phyloP scores from a whole-genome alignment of 2,888 invertebrate species.

The Andrena bicolor region DNA sequence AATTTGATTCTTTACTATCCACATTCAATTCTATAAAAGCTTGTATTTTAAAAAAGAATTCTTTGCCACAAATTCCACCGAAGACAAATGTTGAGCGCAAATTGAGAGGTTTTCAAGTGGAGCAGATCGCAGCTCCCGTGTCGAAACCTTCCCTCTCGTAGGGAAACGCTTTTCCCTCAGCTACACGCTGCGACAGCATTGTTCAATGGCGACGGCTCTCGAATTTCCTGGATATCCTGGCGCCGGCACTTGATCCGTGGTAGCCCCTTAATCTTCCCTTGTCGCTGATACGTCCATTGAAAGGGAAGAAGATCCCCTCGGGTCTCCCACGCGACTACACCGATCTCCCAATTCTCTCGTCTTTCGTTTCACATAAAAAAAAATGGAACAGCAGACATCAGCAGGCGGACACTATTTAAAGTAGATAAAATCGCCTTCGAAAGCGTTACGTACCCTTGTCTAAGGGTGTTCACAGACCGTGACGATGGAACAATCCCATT shows the following conservation, averaged over 20 bases:
- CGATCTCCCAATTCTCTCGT: neutral
- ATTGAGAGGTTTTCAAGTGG: conserved; percentile 3
- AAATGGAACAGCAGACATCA: too few relatives aligned
- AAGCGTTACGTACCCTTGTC: too few relatives aligned
- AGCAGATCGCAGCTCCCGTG: neutral
- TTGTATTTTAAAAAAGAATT: neutral
- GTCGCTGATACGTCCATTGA: conserved; percentile 12
- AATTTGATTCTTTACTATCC: too few relatives aligned
- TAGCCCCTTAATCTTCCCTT: conserved; percentile 19
- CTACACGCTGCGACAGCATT: conserved; percentile 55
- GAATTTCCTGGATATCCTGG: conserved; percentile 60
- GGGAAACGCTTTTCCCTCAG: conserved; percentile 20
- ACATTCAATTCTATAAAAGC: too few relatives aligned
- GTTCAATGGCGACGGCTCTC: conserved; percentile 55
- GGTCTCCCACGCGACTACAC: neutral
- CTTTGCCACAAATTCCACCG: neutral
- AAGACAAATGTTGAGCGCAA: neutral
- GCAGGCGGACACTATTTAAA: too few relatives aligned
- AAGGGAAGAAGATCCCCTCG: neutral
- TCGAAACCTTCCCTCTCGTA: conserved; percentile 1
- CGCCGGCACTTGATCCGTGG: conserved; percentile 59
- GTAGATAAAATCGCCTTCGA: too few relatives aligned
- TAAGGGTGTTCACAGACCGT: too few relatives aligned
- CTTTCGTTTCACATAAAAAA: neutral
- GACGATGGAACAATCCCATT: too few relatives aligned